Percentiles rank a stretch among this genome's conserved stretches.
phyloP scores from a whole-genome alignment of 2,797 vertebrate species.

The Chiloscyllium punctatum region DNA sequence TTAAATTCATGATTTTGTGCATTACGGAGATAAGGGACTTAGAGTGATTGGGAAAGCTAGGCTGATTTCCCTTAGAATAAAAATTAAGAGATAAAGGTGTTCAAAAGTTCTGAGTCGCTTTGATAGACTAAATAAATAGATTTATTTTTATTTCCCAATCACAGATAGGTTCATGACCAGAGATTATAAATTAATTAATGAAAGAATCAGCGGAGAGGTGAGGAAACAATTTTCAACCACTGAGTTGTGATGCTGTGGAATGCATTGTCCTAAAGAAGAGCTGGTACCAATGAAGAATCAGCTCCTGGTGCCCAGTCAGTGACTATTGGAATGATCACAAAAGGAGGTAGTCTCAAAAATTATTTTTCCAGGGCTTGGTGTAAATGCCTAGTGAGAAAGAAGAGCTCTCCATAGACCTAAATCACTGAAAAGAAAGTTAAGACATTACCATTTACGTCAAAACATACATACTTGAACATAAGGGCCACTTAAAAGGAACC shows the following conservation, averaged over 20 bases:
- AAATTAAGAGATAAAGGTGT: too few relatives aligned
- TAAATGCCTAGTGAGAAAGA: not conserved
- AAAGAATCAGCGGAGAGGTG: not conserved
- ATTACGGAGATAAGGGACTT: not conserved
- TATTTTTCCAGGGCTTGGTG: not conserved
- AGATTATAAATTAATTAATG: not conserved
- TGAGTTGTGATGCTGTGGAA: not conserved
- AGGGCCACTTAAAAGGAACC: constrained; percentile 42
- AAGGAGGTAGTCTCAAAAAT: not conserved
- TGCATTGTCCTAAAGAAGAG: not conserved
- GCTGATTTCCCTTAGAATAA: not conserved
- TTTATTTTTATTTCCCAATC: not conserved
- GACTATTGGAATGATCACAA: too few relatives aligned
- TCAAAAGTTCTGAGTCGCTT: not conserved
- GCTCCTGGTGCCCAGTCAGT: too few relatives aligned
- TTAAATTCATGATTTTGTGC: not conserved
- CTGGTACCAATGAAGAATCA: not conserved
- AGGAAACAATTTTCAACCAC: not conserved
- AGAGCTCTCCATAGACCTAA: not conserved
- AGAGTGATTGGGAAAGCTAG: not conserved
- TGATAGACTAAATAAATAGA: not conserved
- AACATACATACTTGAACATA: constrained; percentile 40
- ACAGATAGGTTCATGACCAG: not conserved
- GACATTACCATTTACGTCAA: constrained; percentile 40
- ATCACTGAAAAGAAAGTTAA: not conserved